A percentile compares a stretch with the other conserved stretches of the same genome.
Conservation (phyloP, 1,140 invertebrate species). For the Ericerus pela region DNA sequence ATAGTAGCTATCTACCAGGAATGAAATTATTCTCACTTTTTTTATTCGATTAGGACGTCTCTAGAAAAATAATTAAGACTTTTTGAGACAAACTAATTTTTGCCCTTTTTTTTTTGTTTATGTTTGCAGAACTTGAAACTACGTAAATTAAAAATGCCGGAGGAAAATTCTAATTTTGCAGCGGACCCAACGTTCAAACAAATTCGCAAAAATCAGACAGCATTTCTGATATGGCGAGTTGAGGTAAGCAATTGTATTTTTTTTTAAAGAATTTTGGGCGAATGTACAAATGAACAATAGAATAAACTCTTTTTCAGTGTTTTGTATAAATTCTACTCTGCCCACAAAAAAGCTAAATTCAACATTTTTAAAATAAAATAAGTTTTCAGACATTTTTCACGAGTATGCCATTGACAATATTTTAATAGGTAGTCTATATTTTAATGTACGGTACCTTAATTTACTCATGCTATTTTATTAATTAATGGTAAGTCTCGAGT, state of each 20-base stretch:
- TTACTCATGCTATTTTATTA: too few species aligned
- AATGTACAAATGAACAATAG: neutral
- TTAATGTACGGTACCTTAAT: too few species aligned
- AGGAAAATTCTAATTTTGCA: neutral
- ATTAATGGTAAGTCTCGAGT: too few species aligned
- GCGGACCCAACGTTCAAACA: constrained; percentile 21
- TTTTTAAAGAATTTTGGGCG: neutral
- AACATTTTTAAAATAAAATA: neutral
- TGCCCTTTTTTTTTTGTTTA: neutral
- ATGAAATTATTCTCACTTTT: too few species aligned
- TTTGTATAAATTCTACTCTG: too few species aligned
- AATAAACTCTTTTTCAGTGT: neutral
- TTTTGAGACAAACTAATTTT: too few species aligned
- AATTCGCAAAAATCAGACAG: constrained; percentile 19
- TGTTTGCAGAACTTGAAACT: neutral
- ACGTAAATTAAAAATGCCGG: neutral
- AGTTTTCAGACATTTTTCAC: neutral
- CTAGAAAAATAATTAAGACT: too few species aligned
- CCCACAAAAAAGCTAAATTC: neutral
- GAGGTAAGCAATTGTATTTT: constrained; percentile 17
- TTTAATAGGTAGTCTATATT: neutral
- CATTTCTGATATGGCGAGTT: constrained; percentile 23
- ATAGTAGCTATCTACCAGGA: too few species aligned
- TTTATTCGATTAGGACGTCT: too few species aligned
- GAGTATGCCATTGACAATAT: neutral